These are phyloP conservation scores for Porites rus DNA, from an alignment of 92 coral and sea anemone genomes.

Conservation along the genomic window DNA sequence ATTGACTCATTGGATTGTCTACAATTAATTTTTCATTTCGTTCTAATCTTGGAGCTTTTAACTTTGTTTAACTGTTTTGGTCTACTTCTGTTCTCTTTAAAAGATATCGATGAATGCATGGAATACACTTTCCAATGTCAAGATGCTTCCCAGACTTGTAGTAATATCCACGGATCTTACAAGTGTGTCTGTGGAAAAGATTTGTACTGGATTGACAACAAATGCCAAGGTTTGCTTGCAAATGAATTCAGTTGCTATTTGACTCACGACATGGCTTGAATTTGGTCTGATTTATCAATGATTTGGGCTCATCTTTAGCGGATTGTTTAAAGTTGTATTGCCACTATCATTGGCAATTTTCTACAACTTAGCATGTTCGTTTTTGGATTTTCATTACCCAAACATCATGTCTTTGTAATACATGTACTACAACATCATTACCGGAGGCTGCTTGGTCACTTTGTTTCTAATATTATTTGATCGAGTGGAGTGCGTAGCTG, in stretches of 20 bases:
- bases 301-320: slow-evolving; percentile 11
- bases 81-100: neutral
- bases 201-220: slow-evolving; percentile 58
- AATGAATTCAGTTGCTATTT: no score
- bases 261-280: neutral
- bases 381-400: no score
- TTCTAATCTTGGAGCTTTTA: slow-evolving; percentile 38
- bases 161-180: slow-evolving; percentile 66
- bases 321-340: no score
- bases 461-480: no score
- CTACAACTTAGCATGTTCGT: no score
- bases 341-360: no score
- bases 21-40: slow-evolving; percentile 46
- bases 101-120: slow-evolving; percentile 63
- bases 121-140: slow-evolving; percentile 59
- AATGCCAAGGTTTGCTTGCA: slow-evolving; percentile 28
- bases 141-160: slow-evolving; percentile 58
- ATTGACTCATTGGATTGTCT: slow-evolving; percentile 20
- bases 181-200: slow-evolving; percentile 66
- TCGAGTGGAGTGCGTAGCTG: no score
- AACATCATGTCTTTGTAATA: no score
- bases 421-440: no score
- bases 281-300: neutral
- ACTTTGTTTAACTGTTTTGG: no score
- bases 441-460: no score